A percentile compares a stretch with the other conserved stretches of the same genome.
Conservation (phyloP, 2,888 invertebrate genomes). For the Exephanes ischioxanthus region DNA sequence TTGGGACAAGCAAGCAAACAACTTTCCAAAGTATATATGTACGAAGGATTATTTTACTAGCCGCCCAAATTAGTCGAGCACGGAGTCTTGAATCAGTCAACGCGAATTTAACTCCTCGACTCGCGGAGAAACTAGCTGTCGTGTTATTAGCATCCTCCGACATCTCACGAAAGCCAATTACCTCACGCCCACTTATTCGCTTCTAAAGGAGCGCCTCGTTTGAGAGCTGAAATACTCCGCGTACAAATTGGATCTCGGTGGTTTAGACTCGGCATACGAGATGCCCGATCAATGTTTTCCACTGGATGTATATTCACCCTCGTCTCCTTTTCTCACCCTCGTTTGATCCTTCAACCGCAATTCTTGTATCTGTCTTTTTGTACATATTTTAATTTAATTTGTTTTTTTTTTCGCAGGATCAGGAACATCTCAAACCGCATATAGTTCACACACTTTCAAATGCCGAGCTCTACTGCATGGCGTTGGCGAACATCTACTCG, state of each 20-base stretch:
- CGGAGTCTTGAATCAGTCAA: neutral
- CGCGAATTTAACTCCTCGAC: constrained; percentile 23
- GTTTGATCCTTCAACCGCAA: constrained; percentile 12
- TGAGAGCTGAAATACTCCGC: constrained; percentile 18
- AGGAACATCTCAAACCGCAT: constrained; percentile 96
- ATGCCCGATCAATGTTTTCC: constrained; percentile 38
- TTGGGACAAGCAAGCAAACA: neutral
- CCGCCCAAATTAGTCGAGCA: constrained; percentile 10
- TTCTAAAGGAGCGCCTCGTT: constrained; percentile 48
- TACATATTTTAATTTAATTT: constrained; percentile 45
- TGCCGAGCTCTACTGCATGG: constrained; percentile 97
- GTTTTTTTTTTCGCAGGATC: constrained; percentile 88
- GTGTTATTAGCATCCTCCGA: constrained; percentile 50
- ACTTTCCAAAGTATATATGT: neutral
- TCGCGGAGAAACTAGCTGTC: constrained; percentile 29
- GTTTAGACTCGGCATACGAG: constrained; percentile 6
- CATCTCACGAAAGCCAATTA: constrained; percentile 56
- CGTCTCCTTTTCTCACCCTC: constrained; percentile 21
- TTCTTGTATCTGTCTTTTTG: neutral
- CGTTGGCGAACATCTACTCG: constrained; percentile 97
- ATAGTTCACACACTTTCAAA: constrained; percentile 96
- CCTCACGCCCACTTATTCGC: constrained; percentile 54
- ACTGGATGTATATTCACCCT: constrained; percentile 16
- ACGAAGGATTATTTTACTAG: neutral
- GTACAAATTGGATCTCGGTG: constrained; percentile 52